phyloP scores from a whole-genome alignment of 2,888 invertebrate species.

The Torymus tubicola region DNA sequence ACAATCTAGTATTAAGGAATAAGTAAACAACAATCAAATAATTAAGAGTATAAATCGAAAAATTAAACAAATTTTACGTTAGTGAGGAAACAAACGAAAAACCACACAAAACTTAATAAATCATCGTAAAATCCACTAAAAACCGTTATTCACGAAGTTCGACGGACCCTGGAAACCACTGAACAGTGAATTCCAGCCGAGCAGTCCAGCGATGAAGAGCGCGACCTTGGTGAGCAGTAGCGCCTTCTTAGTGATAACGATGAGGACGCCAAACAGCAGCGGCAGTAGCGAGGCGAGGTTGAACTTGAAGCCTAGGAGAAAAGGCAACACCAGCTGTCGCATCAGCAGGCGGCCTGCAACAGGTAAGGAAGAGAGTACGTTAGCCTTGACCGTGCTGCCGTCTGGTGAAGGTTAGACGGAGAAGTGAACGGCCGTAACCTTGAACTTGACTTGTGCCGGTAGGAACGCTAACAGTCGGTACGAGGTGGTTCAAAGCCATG shows the following conservation, averaged over 20 bases:
- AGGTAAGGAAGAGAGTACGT: constrained; percentile 50
- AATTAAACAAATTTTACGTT: not conserved
- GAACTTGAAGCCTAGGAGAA: constrained; percentile 88
- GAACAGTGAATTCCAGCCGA: constrained; percentile 78
- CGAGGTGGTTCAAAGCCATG: not conserved
- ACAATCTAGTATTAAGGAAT: too few relatives aligned
- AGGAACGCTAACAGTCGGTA: constrained; percentile 31
- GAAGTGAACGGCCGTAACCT: constrained; percentile 18
- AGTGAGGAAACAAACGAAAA: not conserved
- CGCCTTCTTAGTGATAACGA: constrained; percentile 87
- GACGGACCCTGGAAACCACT: constrained; percentile 31
- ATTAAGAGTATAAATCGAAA: too few relatives aligned
- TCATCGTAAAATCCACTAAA: too few relatives aligned
- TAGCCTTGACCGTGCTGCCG: constrained; percentile 42
- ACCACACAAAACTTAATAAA: not conserved
- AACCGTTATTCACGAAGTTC: not conserved
- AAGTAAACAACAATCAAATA: too few relatives aligned
- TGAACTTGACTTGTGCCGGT: constrained; percentile 56
- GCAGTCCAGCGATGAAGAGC: constrained; percentile 83
- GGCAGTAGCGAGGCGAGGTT: constrained; percentile 87
- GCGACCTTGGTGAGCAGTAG: constrained; percentile 86
- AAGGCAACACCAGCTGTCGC: constrained; percentile 85
- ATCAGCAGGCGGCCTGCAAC: constrained; percentile 85
- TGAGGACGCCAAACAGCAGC: constrained; percentile 83
- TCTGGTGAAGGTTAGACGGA: not conserved